Evolutionary conservation across 2,113 vertebrate genomes (phyloP).

Genomic region (Psephotus haematonotus): DNA sequence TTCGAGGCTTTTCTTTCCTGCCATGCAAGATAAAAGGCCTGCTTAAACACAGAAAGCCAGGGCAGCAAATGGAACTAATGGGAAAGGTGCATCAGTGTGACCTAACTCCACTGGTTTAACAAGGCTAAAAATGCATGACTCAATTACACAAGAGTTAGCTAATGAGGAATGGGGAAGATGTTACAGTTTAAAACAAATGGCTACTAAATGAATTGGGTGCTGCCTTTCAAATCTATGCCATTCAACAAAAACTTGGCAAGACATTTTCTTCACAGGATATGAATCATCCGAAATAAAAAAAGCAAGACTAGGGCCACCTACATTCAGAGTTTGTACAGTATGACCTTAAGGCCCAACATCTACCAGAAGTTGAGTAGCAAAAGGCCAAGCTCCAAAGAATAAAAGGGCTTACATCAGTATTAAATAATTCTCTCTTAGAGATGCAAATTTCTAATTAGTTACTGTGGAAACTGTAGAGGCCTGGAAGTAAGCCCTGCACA

Average conservation of each 20-base stretch:
- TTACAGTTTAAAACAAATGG: conserved; percentile 83
- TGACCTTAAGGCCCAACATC: conserved; percentile 82
- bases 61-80: conserved; percentile 50
- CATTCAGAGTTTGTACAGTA: conserved; percentile 85
- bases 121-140: conserved; percentile 79
- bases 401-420: conserved; percentile 84
- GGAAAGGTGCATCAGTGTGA: conserved; percentile 65
- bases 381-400: conserved; percentile 79
- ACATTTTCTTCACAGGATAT: conserved; percentile 81
- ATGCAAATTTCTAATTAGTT: conserved; percentile 87
- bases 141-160: conserved; percentile 85
- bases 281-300: conserved; percentile 80
- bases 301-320: conserved; percentile 81
- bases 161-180: conserved; percentile 78
- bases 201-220: conserved; percentile 78
- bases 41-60: neutral
- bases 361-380: conserved; percentile 82
- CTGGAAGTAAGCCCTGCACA: conserved; percentile 81
- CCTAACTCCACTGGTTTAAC: conserved; percentile 74
- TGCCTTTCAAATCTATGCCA: conserved; percentile 75
- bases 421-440: conserved; percentile 85
- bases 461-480: conserved; percentile 83
- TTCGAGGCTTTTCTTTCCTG: conserved; percentile 13
- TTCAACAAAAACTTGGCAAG: conserved; percentile 81
- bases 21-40: conserved; percentile 22